Evolutionary conservation across 2,888 invertebrate species (phyloP).

Genomic region (Drosophila maculinotata): DNA sequence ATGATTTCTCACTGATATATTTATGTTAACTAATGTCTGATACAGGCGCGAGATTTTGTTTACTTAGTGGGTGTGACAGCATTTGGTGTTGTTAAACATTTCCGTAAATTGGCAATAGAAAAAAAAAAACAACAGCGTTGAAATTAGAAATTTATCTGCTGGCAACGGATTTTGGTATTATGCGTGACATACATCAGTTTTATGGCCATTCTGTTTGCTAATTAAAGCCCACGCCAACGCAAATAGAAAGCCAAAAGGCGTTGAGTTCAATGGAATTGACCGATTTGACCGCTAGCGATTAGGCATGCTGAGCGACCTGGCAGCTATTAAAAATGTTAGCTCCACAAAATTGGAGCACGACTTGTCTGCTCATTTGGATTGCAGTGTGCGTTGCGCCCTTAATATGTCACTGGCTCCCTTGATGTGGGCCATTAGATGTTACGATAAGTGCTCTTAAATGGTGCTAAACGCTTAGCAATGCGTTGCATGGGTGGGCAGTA

Average conservation of each 20-base stretch:
- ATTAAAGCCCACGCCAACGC: constrained; percentile 67
- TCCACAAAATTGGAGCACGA: constrained; percentile 9
- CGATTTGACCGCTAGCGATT: constrained; percentile 30
- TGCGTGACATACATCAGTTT: constrained; percentile 70
- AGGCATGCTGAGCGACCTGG: constrained; percentile 37
- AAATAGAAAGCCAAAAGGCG: constrained; percentile 65
- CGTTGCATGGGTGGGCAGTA: constrained; percentile 26
- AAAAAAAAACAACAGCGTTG: constrained; percentile 33
- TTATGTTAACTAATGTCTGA: background rate
- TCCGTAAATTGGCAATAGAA: constrained; percentile 8
- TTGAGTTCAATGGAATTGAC: constrained; percentile 52
- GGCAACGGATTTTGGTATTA: constrained; percentile 31
- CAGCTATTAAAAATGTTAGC: constrained; percentile 28
- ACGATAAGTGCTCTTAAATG: constrained; percentile 37
- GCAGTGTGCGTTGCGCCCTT: constrained; percentile 59
- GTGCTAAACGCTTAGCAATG: constrained; percentile 26
- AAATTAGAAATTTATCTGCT: constrained; percentile 50
- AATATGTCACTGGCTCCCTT: constrained; percentile 44
- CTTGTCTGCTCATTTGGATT: constrained; percentile 32
- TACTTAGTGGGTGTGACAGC: constrained; percentile 29
- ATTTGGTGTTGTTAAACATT: constrained; percentile 19
- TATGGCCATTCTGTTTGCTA: constrained; percentile 60
- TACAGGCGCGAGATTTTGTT: background rate
- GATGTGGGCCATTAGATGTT: constrained; percentile 41
- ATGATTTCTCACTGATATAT: background rate